A percentile compares a stretch with the other conserved stretches of the same genome.
Conservation (phyloP, 2,113 vertebrate genomes). For the Mesembrinibis cayennensis region DNA sequence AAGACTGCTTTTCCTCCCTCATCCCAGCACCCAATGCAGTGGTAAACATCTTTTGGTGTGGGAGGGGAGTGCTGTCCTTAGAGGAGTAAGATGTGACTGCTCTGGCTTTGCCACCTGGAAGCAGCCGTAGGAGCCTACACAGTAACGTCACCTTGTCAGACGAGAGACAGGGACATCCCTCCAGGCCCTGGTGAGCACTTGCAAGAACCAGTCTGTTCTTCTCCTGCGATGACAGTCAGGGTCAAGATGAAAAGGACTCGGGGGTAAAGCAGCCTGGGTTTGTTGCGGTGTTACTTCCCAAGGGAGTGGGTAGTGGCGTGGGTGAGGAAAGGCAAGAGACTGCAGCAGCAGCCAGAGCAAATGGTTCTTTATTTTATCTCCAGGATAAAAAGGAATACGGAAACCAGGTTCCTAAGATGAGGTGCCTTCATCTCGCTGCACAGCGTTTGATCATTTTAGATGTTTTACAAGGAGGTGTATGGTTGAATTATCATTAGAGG, state of each 20-base stretch:
- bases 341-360: slow-evolving; percentile 23
- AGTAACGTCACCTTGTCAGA: not conserved
- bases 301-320: not conserved
- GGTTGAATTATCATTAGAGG: slow-evolving; percentile 64
- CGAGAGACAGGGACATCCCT: not conserved
- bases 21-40: not conserved
- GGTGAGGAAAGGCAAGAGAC: slow-evolving; percentile 4
- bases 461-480: slow-evolving; percentile 63
- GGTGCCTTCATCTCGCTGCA: slow-evolving; percentile 59
- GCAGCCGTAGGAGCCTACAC: not conserved
- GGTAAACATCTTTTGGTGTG: not conserved
- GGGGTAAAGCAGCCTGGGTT: not conserved
- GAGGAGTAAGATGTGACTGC: not conserved
- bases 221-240: not conserved
- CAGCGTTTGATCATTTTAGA: slow-evolving; percentile 57
- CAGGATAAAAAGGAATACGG: slow-evolving; percentile 68
- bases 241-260: not conserved
- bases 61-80: not conserved
- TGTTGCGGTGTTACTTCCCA: not conserved
- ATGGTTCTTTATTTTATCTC: slow-evolving; percentile 65
- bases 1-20: not conserved
- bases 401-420: slow-evolving; percentile 45
- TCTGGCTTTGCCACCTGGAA: not conserved
- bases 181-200: accelerated
- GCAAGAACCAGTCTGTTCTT: not conserved